Evolutionary conservation across 2,888 invertebrate genomes (phyloP).

Genomic region (Hyles lineata): DNA sequence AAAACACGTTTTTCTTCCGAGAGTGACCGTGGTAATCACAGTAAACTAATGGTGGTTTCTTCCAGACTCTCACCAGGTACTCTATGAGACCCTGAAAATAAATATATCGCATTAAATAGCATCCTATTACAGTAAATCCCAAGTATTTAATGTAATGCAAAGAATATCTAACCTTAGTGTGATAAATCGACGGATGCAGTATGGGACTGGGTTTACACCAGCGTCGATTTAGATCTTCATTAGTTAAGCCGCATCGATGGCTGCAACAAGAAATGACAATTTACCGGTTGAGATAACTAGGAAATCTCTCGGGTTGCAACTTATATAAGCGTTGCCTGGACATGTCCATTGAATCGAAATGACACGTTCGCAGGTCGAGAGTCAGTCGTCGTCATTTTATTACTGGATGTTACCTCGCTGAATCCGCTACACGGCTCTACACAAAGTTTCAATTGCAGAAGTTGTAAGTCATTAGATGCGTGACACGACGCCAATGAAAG

Average conservation of each 20-base stretch:
- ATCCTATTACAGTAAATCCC: background rate
- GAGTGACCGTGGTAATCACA: constrained; percentile 94
- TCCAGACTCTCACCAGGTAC: constrained; percentile 85
- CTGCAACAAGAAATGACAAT: constrained; percentile 83
- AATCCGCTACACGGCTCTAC: constrained; percentile 60
- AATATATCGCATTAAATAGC: background rate
- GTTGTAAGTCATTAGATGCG: constrained; percentile 54
- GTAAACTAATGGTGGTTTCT: constrained; percentile 86
- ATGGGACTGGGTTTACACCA: constrained; percentile 91
- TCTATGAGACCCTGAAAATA: constrained; percentile 84
- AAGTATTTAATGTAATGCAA: constrained; percentile 15
- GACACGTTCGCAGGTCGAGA: constrained; percentile 54
- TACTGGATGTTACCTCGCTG: constrained; percentile 44
- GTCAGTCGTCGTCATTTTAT: constrained; percentile 52
- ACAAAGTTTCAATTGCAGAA: constrained; percentile 49
- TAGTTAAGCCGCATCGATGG: constrained; percentile 92
- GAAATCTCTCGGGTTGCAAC: constrained; percentile 63
- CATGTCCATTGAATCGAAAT: constrained; percentile 62
- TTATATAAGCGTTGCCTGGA: constrained; percentile 55
- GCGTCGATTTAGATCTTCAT: constrained; percentile 93
- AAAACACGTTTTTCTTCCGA: constrained; percentile 92
- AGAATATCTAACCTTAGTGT: constrained; percentile 86
- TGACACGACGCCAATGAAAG: constrained; percentile 52
- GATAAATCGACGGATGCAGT: constrained; percentile 93
- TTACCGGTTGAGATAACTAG: constrained; percentile 65